Percentiles rank a stretch among this genome's conserved stretches.
phyloP scores from a whole-genome alignment of 2,113 vertebrate genomes.

The Dryoscopus gambensis region DNA sequence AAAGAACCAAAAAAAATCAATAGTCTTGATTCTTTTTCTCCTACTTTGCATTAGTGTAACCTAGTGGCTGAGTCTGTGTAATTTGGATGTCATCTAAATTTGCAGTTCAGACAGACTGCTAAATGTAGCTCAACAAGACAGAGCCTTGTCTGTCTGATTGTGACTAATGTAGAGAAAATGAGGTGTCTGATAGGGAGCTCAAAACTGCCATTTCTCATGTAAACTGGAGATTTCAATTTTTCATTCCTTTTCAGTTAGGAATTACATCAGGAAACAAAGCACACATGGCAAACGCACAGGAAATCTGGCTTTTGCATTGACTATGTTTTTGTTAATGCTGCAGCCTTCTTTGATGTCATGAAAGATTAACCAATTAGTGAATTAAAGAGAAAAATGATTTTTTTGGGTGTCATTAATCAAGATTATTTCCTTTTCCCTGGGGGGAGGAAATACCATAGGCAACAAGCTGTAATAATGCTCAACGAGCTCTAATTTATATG shows the following conservation, averaged over 20 bases:
- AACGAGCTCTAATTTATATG: slow-evolving; percentile 42
- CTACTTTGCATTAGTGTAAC: slow-evolving; percentile 39
- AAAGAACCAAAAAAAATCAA: slow-evolving; percentile 36
- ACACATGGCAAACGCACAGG: slow-evolving; percentile 38
- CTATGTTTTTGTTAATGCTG: slow-evolving; percentile 25
- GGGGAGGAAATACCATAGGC: slow-evolving; percentile 52
- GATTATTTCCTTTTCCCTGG: slow-evolving; percentile 56
- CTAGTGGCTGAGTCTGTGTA: slow-evolving; percentile 2
- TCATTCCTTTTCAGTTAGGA: slow-evolving; percentile 55
- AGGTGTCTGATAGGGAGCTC: slow-evolving; percentile 41
- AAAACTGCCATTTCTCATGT: slow-evolving; percentile 44
- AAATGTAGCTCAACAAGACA: slow-evolving; percentile 41
- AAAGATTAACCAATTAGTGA: slow-evolving; percentile 59
- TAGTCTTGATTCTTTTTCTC: slow-evolving; percentile 15
- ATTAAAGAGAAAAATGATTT: slow-evolving; percentile 44
- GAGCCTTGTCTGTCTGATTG: slow-evolving; percentile 48
- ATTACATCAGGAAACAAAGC: slow-evolving; percentile 59
- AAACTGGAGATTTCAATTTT: slow-evolving; percentile 61
- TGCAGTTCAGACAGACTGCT: slow-evolving; percentile 24
- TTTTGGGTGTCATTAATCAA: slow-evolving; percentile 55
- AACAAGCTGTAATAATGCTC: slow-evolving; percentile 51
- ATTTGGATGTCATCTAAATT: slow-evolving; percentile 61
- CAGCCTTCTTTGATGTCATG: slow-evolving; percentile 50
- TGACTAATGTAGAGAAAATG: slow-evolving; percentile 63
- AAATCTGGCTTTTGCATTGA: slow-evolving; percentile 45